These are phyloP conservation scores for Dusona sp. DNA, from an alignment of 2,888 invertebrate genomes.

Conservation along the genomic window DNA sequence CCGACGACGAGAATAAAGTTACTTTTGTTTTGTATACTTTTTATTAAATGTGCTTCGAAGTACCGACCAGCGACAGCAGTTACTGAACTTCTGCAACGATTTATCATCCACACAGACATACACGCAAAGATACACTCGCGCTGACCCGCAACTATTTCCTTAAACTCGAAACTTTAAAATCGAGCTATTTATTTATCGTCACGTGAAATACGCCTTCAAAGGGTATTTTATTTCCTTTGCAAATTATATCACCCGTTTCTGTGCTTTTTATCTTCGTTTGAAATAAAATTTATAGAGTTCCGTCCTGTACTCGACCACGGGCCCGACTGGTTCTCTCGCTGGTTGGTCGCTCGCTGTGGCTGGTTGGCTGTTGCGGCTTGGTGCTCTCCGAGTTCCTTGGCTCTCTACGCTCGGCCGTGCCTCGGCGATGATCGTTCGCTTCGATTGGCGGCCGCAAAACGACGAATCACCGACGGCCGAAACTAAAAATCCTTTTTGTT, in stretches of 20 bases:
- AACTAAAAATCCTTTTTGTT: slow-evolving; percentile 49
- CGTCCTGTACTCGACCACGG: slow-evolving; percentile 64
- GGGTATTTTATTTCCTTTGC: not conserved
- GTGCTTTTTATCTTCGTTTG: slow-evolving; percentile 2
- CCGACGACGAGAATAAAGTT: slow-evolving; percentile 1
- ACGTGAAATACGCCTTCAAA: not conserved
- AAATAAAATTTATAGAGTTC: slow-evolving; percentile 48
- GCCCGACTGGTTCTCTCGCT: slow-evolving; percentile 63
- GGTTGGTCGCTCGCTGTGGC: slow-evolving; percentile 61
- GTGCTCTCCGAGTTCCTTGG: slow-evolving; percentile 50
- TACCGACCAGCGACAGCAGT: slow-evolving; percentile 5
- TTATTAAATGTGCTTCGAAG: slow-evolving; percentile 16
- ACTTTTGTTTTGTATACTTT: not conserved
- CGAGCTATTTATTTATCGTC: not conserved
- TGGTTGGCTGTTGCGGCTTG: slow-evolving; percentile 58
- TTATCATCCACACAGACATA: slow-evolving; percentile 24
- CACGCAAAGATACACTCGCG: slow-evolving; percentile 18
- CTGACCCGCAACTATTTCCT: not conserved
- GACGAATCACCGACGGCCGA: slow-evolving; percentile 65
- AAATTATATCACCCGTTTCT: slow-evolving; percentile 26
- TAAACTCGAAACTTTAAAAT: not conserved
- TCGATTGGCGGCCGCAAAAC: slow-evolving; percentile 68
- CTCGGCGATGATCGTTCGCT: slow-evolving; percentile 66
- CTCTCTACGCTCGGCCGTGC: slow-evolving; percentile 57
- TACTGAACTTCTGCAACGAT: slow-evolving; percentile 36